Conservation (phyloP, 2,888 invertebrate species). For the Desoria tigrina region DNA sequence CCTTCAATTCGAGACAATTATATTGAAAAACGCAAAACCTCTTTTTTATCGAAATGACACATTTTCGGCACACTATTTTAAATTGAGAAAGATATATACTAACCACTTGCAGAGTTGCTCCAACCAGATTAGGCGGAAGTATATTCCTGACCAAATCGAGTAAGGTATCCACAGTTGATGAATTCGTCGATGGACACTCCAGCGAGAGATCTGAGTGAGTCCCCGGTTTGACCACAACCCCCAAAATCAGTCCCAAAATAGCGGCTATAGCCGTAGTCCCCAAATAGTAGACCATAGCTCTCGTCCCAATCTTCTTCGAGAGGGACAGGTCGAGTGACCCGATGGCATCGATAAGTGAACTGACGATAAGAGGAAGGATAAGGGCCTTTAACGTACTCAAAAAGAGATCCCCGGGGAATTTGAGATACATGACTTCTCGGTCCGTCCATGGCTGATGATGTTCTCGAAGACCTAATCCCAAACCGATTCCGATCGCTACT, state of each 20-base stretch:
- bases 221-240: constrained; percentile 59
- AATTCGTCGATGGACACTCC: not conserved
- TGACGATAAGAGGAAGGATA: constrained; percentile 86
- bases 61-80: no score
- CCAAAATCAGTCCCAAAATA: constrained; percentile 74
- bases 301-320: constrained; percentile 80
- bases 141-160: constrained; percentile 73
- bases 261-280: constrained; percentile 88
- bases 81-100: no score
- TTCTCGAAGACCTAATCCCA: constrained; percentile 54
- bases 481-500: constrained; percentile 73
- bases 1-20: not conserved
- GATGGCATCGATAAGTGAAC: constrained; percentile 86
- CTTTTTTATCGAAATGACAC: no score
- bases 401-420: constrained; percentile 90
- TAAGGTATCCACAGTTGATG: constrained; percentile 70
- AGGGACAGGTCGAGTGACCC: constrained; percentile 86
- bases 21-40: no score
- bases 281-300: constrained; percentile 87
- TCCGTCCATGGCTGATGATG: constrained; percentile 65
- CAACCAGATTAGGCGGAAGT: constrained; percentile 58
- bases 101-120: constrained; percentile 31
- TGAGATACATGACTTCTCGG: constrained; percentile 88
- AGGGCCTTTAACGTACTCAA: constrained; percentile 91
- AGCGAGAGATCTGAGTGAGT: constrained; percentile 38